Percentiles rank a stretch among this genome's conserved stretches.
These are phyloP conservation scores for Umimayanthus kanabou DNA, from an alignment of 92 coral and sea anemone genomes.

Conservation along the genomic window DNA sequence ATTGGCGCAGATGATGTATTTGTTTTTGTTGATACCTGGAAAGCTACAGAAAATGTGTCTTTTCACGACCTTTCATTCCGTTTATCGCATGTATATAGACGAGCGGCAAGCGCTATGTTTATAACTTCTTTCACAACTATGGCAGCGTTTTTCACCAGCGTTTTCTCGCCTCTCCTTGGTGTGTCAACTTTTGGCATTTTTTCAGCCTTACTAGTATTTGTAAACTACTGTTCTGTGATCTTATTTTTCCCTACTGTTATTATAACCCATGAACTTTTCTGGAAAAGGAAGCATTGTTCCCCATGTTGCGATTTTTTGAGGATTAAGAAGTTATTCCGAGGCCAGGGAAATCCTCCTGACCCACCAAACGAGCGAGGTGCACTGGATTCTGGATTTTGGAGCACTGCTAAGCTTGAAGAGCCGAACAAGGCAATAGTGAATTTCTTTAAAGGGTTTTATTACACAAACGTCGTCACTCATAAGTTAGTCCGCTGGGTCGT, in stretches of 20 bases:
- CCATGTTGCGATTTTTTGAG: slow-evolving; percentile 37
- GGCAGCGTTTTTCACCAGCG: slow-evolving; percentile 92
- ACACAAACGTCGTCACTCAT: slow-evolving; percentile 75
- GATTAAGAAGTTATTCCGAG: slow-evolving; percentile 41
- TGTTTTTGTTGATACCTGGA: slow-evolving; percentile 94
- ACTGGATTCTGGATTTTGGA: slow-evolving; percentile 20
- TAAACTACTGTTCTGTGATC: slow-evolving; percentile 84
- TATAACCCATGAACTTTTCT: slow-evolving; percentile 74
- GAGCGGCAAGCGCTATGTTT: slow-evolving; percentile 95
- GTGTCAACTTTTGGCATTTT: slow-evolving; percentile 95
- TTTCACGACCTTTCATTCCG: slow-evolving; percentile 75
- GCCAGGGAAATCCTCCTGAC: slow-evolving; percentile 45
- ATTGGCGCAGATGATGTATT: slow-evolving; percentile 98
- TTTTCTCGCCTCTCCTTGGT: slow-evolving; percentile 89
- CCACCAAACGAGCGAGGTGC: slow-evolving; percentile 44
- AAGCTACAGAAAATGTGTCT: slow-evolving; percentile 61
- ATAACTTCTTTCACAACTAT: slow-evolving; percentile 90
- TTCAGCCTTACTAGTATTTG: slow-evolving; percentile 90
- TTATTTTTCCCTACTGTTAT: slow-evolving; percentile 88
- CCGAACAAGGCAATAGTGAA: slow-evolving; percentile 67
- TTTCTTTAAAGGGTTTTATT: slow-evolving; percentile 75
- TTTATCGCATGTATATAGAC: slow-evolving; percentile 80
- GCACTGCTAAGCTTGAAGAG: slow-evolving; percentile 57
- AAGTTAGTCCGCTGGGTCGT: slow-evolving; percentile 87
- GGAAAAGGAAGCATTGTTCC: slow-evolving; percentile 75